phyloP scores from a whole-genome alignment of 2,113 vertebrate genomes.

The Narcine bancroftii region DNA sequence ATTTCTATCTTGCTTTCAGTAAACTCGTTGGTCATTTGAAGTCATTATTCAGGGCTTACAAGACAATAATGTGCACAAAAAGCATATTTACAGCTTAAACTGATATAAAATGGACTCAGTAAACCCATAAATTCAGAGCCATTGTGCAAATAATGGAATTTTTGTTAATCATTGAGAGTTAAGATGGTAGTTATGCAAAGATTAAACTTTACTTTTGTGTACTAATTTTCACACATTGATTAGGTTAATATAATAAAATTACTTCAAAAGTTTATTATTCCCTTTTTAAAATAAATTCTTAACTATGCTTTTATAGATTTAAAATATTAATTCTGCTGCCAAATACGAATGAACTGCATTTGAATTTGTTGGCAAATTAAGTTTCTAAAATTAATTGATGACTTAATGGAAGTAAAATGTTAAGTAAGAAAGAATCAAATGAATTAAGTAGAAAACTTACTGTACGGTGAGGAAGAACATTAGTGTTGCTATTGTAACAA shows the following conservation, averaged over 20 bases:
- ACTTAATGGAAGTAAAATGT: constrained; percentile 4
- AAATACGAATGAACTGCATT: not conserved
- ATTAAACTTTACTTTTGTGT: not conserved
- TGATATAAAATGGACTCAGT: not conserved
- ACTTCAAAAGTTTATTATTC: not conserved
- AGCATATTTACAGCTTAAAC: not conserved
- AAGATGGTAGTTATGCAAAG: not conserved
- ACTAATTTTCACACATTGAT: not conserved
- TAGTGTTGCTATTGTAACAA: not conserved
- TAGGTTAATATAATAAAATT: not conserved
- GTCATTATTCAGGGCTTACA: not conserved
- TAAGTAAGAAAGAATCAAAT: not conserved
- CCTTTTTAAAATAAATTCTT: not conserved
- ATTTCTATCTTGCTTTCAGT: not conserved
- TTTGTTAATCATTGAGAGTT: not conserved
- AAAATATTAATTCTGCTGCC: not conserved
- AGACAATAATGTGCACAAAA: not conserved
- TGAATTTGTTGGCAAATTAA: not conserved
- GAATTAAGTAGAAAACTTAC: not conserved
- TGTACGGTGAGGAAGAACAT: not conserved
- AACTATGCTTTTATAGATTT: not conserved
- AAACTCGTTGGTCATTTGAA: not conserved
- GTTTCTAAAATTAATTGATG: not conserved
- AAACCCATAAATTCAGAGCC: not conserved
- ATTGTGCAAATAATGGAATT: not conserved